phyloP scores from a whole-genome alignment of 2,797 vertebrate species.

The Peromyscus eremicus region DNA sequence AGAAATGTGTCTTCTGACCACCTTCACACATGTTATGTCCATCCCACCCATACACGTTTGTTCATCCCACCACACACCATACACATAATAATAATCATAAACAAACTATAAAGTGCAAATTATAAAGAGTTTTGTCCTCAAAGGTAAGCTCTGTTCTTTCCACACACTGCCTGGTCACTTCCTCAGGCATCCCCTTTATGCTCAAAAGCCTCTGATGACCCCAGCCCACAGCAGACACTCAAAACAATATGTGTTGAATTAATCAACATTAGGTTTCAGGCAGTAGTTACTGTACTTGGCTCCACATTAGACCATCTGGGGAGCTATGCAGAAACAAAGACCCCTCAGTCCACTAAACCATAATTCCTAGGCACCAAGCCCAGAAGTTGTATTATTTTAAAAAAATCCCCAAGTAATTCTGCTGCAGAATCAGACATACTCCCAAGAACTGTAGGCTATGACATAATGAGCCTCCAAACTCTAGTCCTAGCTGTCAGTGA shows the following conservation, averaged over 20 bases:
- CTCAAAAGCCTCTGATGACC: background rate
- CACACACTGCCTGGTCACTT: background rate
- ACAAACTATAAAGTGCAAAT: background rate
- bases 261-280: slow-evolving; percentile 7
- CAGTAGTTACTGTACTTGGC: slow-evolving; percentile 17
- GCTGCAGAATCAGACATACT: background rate
- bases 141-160: background rate
- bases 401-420: background rate
- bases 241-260: slow-evolving; percentile 32
- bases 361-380: slow-evolving; percentile 66
- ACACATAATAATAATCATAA: background rate
- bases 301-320: slow-evolving; percentile 31
- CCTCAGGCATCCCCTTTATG: accelerated
- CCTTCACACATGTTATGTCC: background rate
- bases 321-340: background rate
- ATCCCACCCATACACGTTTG: background rate
- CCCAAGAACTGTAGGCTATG: background rate
- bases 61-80: background rate
- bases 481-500: background rate
- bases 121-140: background rate
- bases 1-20: background rate
- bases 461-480: background rate
- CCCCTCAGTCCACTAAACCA: slow-evolving; percentile 8
- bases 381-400: slow-evolving; percentile 40
- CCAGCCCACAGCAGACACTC: background rate